Evolutionary conservation across 2,797 vertebrate genomes (phyloP).

Genomic region (Heliangelus exortis): DNA sequence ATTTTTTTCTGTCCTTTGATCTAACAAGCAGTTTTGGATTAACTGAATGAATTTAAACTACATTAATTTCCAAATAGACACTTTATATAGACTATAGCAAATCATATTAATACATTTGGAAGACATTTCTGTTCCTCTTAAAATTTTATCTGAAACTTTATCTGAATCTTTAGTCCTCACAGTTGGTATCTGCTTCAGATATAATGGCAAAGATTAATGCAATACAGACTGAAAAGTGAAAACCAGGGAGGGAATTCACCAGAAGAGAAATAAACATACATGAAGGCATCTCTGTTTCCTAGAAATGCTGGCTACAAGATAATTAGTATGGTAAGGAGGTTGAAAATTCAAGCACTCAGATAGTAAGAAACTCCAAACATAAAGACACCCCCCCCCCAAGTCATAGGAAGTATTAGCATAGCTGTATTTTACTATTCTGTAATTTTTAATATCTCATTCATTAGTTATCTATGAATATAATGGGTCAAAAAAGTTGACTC

Average conservation of each 20-base stretch:
- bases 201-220: neutral
- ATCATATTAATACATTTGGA: neutral
- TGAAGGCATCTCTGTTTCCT: neutral
- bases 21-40: neutral
- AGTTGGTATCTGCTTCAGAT: neutral
- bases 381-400: neutral
- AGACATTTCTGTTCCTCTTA: neutral
- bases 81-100: neutral
- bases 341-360: neutral
- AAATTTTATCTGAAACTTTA: neutral
- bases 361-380: neutral
- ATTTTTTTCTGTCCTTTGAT: neutral
- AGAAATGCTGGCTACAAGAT: neutral
- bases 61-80: neutral
- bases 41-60: neutral
- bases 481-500: fast-evolving
- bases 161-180: neutral
- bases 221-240: slow-evolving; percentile 5
- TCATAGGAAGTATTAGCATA: neutral
- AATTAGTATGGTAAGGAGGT: neutral
- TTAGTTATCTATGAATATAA: neutral
- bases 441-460: neutral
- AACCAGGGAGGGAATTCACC: neutral
- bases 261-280: neutral
- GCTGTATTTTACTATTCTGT: neutral